phyloP scores from a whole-genome alignment of 64 coral and sea anemone genomes.

The Cladopsammia gracilis region DNA sequence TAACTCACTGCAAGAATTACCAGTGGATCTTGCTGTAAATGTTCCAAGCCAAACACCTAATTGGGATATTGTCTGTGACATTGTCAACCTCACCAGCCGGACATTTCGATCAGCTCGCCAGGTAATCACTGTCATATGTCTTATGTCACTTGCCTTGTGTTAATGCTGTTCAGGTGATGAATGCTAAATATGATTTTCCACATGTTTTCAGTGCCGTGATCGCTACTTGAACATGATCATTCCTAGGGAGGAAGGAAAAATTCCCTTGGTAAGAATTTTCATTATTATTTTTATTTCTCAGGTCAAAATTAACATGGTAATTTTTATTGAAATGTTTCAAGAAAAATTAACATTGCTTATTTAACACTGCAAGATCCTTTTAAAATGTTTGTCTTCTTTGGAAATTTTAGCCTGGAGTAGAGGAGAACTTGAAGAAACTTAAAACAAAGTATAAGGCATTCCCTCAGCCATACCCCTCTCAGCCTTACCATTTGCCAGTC shows the following conservation, averaged over 20 bases:
- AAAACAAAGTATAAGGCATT: slow-evolving; percentile 93
- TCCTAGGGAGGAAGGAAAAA: slow-evolving; percentile 96
- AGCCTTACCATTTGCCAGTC: slow-evolving; percentile 14
- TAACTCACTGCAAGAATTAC: slow-evolving; percentile 93
- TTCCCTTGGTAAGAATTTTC: slow-evolving; percentile 85
- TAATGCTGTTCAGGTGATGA: too few relatives aligned
- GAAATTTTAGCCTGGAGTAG: slow-evolving; percentile 66
- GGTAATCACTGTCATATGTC: slow-evolving; percentile 41
- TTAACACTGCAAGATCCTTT: too few relatives aligned
- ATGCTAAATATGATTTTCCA: background rate
- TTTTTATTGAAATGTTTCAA: background rate
- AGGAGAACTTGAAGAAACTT: slow-evolving; percentile 91
- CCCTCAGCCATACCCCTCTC: slow-evolving; percentile 15
- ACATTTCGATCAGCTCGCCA: slow-evolving; percentile 91
- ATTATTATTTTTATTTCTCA: background rate
- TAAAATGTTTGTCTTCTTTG: background rate
- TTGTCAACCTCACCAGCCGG: slow-evolving; percentile 93
- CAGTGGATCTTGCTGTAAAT: slow-evolving; percentile 88
- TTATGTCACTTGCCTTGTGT: too few relatives aligned
- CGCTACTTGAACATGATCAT: slow-evolving; percentile 97
- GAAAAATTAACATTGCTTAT: background rate
- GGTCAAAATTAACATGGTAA: background rate
- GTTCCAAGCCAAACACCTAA: slow-evolving; percentile 95
- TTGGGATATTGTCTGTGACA: slow-evolving; percentile 97
- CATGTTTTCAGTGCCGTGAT: slow-evolving; percentile 86